Evolutionary conservation across 2,797 vertebrate genomes (phyloP), one percentile per base, ranked within the genome.

Genomic region (Synanceia verrucosa): DNA sequence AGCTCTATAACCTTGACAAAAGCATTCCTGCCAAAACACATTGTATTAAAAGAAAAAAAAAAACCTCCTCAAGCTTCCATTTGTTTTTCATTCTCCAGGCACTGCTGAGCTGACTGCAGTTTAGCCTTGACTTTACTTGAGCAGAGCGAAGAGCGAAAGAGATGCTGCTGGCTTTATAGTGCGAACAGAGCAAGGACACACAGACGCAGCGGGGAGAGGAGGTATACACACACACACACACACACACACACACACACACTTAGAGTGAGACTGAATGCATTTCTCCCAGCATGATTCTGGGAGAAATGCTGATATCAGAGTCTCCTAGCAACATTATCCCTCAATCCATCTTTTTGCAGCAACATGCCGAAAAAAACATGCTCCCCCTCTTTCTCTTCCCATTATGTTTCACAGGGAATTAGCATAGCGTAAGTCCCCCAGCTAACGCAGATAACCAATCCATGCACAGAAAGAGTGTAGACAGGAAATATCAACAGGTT

Each of bases 301-400:
- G 77, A 86, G 73, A 89, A 82, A 84, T 44, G 63, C 73, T 37
- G 33, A 78, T 89, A 60, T 78, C 73, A 53, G 24, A 73, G 89
- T 92, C 74, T 91, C 91, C 85, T 93, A 89, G 91, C 91, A 91
- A 92, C 91, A 1, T 72, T 78, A 76, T 79, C 73, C 65, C 44
- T 72, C 58, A 48, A 69, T 84, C 44, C 29, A 19, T 62, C 23
- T 62, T 75, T 78, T 28, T 44, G 9, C 9, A 36, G 61, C 6
- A 47, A 29, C 53, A 61, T 64, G 0, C n/a, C 23, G 16, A 18
- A 71, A 79, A 55, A 50, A 47, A 55, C 0, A 13, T 2, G 6
- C 4, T 28, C 11, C 16, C 21, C 3, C 12, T 57, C 2, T 36
- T 4, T 14, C 6, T 37, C 4, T 31, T 55, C 3, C 47, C 16